Evolutionary conservation across 2,797 vertebrate genomes (phyloP).

Genomic region (Amazona ochrocephala): DNA sequence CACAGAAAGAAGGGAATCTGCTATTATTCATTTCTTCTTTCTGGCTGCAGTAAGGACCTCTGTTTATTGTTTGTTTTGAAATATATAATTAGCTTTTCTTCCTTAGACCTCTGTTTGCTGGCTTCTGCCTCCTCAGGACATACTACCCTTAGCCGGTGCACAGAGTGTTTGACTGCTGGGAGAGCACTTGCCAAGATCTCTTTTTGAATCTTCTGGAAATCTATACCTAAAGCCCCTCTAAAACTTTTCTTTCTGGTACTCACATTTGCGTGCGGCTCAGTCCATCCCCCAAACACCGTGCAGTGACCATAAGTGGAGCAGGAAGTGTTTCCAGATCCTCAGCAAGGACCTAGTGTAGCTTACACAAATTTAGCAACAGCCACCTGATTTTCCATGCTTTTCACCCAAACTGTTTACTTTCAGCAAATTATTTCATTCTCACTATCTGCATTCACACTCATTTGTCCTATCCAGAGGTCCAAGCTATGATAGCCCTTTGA

Average conservation of each 20-base stretch:
- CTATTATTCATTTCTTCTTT: constrained; percentile 19
- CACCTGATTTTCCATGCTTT: not conserved
- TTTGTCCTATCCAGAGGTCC: not conserved
- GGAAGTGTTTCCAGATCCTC: not conserved
- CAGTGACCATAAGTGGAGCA: not conserved
- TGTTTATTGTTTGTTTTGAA: constrained; percentile 19
- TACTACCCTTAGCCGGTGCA: not conserved
- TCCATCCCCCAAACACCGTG: not conserved
- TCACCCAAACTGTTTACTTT: not conserved
- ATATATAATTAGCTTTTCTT: not conserved
- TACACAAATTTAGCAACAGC: not conserved
- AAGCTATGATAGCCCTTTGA: not conserved
- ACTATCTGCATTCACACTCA: fast-evolving
- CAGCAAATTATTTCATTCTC: not conserved
- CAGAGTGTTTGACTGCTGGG: not conserved
- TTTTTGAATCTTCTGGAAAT: not conserved
- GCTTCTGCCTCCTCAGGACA: not conserved
- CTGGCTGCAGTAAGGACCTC: not conserved
- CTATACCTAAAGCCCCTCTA: not conserved
- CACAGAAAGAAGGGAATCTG: not conserved
- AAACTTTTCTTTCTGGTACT: not conserved
- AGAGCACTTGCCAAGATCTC: not conserved
- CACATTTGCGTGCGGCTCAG: not conserved
- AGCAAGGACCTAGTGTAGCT: not conserved
- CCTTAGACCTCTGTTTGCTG: not conserved